Conservation (phyloP, 2,888 invertebrate species). For the Euproctis similis region DNA sequence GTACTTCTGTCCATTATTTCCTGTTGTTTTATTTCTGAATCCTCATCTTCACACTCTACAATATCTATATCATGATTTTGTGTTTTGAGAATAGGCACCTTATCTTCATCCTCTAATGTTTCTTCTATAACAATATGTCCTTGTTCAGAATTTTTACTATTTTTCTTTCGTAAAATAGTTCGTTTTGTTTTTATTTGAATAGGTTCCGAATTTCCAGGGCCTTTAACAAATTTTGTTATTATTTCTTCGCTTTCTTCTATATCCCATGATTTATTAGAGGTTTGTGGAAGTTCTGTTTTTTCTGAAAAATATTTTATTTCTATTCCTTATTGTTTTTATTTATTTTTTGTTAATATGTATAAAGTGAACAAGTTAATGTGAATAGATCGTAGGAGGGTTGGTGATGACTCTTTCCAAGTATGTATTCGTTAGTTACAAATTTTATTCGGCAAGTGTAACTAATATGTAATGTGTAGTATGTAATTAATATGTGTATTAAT, state of each 20-base stretch:
- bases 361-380: too few species aligned
- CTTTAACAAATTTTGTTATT: slow-evolving; percentile 73
- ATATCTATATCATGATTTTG: slow-evolving; percentile 47
- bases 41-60: slow-evolving; percentile 52
- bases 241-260: slow-evolving; percentile 77
- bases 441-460: too few species aligned
- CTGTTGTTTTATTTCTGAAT: slow-evolving; percentile 22
- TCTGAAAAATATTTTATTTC: slow-evolving; percentile 33
- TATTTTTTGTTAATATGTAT: too few species aligned
- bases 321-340: too few species aligned
- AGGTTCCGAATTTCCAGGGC: slow-evolving; percentile 68
- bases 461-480: too few species aligned
- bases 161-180: slow-evolving; percentile 69
- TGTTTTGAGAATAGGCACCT: slow-evolving; percentile 13
- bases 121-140: slow-evolving; percentile 73
- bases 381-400: too few species aligned
- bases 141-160: slow-evolving; percentile 31
- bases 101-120: slow-evolving; percentile 56
- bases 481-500: too few species aligned
- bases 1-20: slow-evolving; percentile 40
- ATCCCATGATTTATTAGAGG: slow-evolving; percentile 56
- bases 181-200: slow-evolving; percentile 75
- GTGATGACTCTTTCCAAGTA: too few species aligned
- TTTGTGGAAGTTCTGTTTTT: slow-evolving; percentile 19
- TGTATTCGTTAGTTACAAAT: too few species aligned